Evolutionary conservation across 2,797 vertebrate species (phyloP), one percentile per base, ranked within the genome.

Genomic region (Oreonectes daqikongensis): DNA sequence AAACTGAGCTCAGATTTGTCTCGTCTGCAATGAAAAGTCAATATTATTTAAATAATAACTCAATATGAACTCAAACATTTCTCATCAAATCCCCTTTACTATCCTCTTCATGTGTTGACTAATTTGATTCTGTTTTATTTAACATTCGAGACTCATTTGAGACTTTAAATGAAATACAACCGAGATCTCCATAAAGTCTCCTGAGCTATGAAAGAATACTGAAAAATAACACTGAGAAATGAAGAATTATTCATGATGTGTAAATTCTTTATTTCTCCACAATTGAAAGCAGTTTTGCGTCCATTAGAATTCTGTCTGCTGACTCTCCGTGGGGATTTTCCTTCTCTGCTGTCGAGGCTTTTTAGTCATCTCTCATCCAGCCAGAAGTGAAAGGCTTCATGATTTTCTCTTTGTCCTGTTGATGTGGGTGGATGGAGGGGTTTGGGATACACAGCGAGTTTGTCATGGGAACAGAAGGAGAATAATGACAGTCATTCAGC

Each of bases 401-500:
- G 55, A 30, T 59, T 59, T 59, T 24, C 22, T 55, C 55, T 59
- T 30, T 59, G 55, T 59, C 26, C 69, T 60, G 40, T n/a, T 22
- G 69, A 26, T 18, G 53, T 20, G 69, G 18, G 38, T 14, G 40
- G 68, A 18, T 50, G 32, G 69, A 17, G 17, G 48, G 15, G 11
- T 8, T 71, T 28, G 40, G 70, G 57, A 72, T 46, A 72, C 55
- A 72, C 32, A 66, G 60, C 3, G 14, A 32, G 63, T 57, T 50
- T 67, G 64, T 68, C 52, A 57, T 64, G 71, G 59, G 44, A 73
- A 73, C 59, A 10, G 30, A 32, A 38, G 15, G 35, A 46, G 46
- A 53, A 65, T 68, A 76, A 77, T 68, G 60, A 12, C 35, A 22
- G 17, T 8, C 59, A 77, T 70, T 69, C 35, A 42, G 52, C 32